Evolutionary conservation across 2,797 vertebrate species (phyloP).

Genomic region (Limnodromus scolopaceus): DNA sequence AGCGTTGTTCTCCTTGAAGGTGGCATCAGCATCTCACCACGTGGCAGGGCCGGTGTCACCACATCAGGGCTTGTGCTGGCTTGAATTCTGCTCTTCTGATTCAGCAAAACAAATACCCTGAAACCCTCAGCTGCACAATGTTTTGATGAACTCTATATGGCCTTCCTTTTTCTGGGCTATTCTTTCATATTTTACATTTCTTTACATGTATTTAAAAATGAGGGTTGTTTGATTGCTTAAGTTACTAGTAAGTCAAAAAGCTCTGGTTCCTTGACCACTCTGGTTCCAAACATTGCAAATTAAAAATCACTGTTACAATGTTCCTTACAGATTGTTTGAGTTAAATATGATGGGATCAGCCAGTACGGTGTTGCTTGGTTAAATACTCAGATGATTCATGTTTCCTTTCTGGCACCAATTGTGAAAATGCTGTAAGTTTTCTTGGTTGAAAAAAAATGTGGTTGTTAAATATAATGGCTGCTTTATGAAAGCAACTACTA

Average conservation of each 20-base stretch:
- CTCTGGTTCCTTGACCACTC: neutral
- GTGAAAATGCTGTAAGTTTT: neutral
- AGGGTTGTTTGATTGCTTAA: neutral
- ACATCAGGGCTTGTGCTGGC: neutral
- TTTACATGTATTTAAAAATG: neutral
- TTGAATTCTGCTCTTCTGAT: neutral
- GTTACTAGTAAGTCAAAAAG: neutral
- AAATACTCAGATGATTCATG: neutral
- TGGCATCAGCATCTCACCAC: neutral
- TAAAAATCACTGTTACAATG: rapidly evolving
- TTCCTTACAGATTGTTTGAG: neutral
- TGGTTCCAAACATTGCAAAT: neutral
- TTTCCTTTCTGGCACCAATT: conserved; percentile 1
- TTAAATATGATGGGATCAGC: neutral
- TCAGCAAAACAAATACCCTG: neutral
- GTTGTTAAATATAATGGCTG: neutral
- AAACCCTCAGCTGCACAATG: neutral
- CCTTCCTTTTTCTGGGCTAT: neutral
- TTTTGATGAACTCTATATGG: neutral
- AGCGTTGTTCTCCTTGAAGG: neutral
- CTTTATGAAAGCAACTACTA: neutral
- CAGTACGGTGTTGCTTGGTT: neutral
- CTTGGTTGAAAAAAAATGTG: neutral
- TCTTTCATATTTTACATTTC: neutral
- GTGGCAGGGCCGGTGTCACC: neutral